A percentile compares a stretch with the other conserved stretches of the same genome.
These are phyloP conservation scores for Eufriesea mexicana DNA, from an alignment of 1,140 invertebrate species.

Conservation along the genomic window DNA sequence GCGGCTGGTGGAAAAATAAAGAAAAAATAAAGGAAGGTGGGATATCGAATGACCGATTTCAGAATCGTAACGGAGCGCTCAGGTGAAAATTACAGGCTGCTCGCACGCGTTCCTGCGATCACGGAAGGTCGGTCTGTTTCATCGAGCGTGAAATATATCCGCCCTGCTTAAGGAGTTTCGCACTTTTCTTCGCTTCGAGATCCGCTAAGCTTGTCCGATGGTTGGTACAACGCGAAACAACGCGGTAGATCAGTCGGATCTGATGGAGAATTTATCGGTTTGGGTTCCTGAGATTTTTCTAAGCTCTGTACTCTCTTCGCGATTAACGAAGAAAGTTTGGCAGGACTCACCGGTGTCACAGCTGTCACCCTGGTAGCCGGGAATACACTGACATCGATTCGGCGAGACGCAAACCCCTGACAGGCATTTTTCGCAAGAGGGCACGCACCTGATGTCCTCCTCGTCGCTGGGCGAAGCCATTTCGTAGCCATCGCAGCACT, in stretches of 20 bases:
- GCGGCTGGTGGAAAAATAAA: too few species aligned
- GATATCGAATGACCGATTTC: constrained; percentile 24
- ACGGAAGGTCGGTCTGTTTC: constrained; percentile 58
- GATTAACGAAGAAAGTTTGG: too few species aligned
- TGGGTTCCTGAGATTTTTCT: too few species aligned
- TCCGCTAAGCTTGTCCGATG: background rate
- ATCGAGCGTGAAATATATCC: constrained; percentile 61
- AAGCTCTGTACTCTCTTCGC: too few species aligned
- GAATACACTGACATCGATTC: constrained; percentile 82
- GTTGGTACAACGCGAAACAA: too few species aligned
- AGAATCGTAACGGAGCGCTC: constrained; percentile 2
- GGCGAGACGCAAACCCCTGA: constrained; percentile 81
- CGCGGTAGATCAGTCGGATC: too few species aligned
- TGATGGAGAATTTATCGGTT: too few species aligned
- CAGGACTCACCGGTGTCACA: constrained; percentile 70
- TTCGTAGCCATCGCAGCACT: constrained; percentile 77
- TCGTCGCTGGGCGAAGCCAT: constrained; percentile 50
- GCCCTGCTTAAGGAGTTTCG: background rate
- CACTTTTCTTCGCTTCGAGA: background rate
- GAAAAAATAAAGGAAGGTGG: background rate
- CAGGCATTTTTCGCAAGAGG: constrained; percentile 73
- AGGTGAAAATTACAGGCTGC: constrained; percentile 47
- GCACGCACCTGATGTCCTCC: constrained; percentile 66
- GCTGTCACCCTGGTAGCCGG: constrained; percentile 78
- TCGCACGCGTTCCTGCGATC: constrained; percentile 28